Percentiles rank a stretch among this genome's conserved stretches.
phyloP scores from a whole-genome alignment of 2,113 vertebrate genomes.

The Serilophus lunatus region DNA sequence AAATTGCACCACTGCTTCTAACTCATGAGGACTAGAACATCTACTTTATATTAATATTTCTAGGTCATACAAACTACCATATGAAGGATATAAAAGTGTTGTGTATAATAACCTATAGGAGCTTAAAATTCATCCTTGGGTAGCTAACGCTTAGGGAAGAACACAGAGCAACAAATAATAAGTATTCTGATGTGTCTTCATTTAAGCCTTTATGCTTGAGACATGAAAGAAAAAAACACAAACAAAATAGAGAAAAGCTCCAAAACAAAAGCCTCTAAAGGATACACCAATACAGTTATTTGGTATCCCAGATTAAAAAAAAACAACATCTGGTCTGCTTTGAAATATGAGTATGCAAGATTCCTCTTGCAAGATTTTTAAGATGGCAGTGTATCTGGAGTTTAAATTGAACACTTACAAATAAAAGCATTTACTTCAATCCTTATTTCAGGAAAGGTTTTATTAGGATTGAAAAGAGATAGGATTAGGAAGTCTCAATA shows the following conservation, averaged over 20 bases:
- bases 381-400: accelerated
- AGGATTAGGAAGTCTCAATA: not conserved
- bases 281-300: not conserved
- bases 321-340: not conserved
- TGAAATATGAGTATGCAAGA: not conserved
- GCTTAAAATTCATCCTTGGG: not conserved
- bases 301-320: not conserved
- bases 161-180: not conserved
- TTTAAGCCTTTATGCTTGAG: not conserved
- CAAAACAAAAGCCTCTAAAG: not conserved
- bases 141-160: not conserved
- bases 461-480: not conserved
- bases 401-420: not conserved
- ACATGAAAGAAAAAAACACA: not conserved
- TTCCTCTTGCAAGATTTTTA: not conserved
- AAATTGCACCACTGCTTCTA: not conserved
- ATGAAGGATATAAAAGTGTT: not conserved
- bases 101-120: not conserved
- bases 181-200: not conserved
- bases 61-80: not conserved
- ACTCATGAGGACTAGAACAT: not conserved
- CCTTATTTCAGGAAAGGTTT: not conserved
- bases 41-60: not conserved
- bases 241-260: not conserved
- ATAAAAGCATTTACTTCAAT: not conserved